Conservation (phyloP, 2,797 vertebrate species). For the Clarias pachynema region DNA sequence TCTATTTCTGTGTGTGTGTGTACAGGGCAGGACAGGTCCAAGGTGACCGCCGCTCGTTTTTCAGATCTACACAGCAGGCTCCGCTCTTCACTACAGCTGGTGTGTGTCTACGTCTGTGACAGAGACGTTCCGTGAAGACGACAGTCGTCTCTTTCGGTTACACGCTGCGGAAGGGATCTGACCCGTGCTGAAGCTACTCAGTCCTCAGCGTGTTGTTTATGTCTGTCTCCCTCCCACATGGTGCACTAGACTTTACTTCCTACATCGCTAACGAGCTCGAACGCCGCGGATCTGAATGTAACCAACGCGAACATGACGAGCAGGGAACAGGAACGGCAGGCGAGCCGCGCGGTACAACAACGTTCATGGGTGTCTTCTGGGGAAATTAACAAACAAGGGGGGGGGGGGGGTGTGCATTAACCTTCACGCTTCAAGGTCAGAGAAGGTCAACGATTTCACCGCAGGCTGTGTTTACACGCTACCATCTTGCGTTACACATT, state of each 20-base stretch:
- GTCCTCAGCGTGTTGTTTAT: not conserved
- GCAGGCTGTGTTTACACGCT: constrained; percentile 63
- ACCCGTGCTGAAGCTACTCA: not conserved
- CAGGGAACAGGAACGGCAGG: too few relatives aligned
- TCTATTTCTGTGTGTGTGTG: not conserved
- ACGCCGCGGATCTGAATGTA: not conserved
- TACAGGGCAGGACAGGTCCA: not conserved
- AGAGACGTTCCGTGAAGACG: not conserved
- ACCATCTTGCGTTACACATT: constrained; percentile 64
- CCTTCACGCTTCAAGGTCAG: constrained; percentile 75
- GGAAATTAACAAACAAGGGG: constrained; percentile 56
- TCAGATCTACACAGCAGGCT: constrained; percentile 48
- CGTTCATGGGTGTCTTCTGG: not conserved
- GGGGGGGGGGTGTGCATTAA: too few relatives aligned
- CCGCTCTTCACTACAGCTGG: constrained; percentile 61
- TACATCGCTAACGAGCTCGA: not conserved
- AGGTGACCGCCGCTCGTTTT: constrained; percentile 22
- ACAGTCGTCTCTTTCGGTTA: not conserved
- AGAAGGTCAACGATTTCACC: constrained; percentile 67
- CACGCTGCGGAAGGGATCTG: not conserved
- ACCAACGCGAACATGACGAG: not conserved
- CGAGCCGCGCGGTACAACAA: too few relatives aligned
- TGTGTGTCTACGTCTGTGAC: not conserved
- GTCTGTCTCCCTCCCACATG: not conserved
- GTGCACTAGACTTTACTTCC: not conserved